Conservation (phyloP, 2,797 vertebrate genomes). For the Trachops cirrhosus region DNA sequence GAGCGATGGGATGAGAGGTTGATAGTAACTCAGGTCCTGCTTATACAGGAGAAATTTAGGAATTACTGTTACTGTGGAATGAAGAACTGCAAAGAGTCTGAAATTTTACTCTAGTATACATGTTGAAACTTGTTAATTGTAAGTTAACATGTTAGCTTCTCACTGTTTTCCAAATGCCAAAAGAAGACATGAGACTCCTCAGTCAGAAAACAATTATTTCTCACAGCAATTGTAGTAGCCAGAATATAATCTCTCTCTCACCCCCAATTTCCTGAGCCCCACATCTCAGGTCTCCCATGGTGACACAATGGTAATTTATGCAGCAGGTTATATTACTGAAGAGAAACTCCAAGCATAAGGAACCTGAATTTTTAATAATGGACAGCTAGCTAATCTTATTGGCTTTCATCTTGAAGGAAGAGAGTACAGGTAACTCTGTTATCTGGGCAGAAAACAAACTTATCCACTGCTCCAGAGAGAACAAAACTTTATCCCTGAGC, state of each 20-base stretch:
- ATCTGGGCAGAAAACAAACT: not conserved
- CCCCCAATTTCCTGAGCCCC: not conserved
- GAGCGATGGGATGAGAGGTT: not conserved
- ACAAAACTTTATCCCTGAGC: not conserved
- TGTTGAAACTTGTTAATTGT: not conserved
- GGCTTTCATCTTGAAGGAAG: not conserved
- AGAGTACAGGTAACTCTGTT: not conserved
- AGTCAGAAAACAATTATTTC: not conserved
- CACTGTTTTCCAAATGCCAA: not conserved
- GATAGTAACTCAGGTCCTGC: not conserved
- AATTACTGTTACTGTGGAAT: not conserved
- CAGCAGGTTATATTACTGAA: not conserved
- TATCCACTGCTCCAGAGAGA: not conserved
- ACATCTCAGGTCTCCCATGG: not conserved
- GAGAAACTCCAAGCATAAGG: not conserved
- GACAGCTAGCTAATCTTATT: not conserved
- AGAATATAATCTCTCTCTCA: not conserved
- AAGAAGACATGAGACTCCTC: not conserved
- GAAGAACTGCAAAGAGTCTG: not conserved
- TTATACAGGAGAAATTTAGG: not conserved
- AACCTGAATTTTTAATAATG: not conserved
- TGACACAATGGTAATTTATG: not conserved
- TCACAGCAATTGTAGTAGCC: not conserved
- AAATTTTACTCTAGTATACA: not conserved
- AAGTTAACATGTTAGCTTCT: not conserved